A percentile compares a stretch with the other conserved stretches of the same genome.
Evolutionary conservation across 2,797 vertebrate species (phyloP).

Genomic region (Synanceia verrucosa): DNA sequence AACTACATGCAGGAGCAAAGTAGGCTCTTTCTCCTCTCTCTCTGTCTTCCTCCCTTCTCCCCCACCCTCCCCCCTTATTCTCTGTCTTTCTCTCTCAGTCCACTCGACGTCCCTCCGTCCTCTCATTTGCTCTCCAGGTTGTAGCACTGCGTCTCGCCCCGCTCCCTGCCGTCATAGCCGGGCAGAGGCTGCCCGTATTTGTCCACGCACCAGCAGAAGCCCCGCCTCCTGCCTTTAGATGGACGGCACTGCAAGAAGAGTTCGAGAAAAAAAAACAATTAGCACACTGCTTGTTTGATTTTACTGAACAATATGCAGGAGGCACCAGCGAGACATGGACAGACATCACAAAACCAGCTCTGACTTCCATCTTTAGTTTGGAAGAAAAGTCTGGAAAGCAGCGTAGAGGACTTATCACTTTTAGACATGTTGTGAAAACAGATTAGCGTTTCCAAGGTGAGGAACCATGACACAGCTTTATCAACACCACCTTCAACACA

Average conservation of each 20-base stretch:
- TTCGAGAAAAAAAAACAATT: not conserved
- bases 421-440: conserved; percentile 50
- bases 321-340: not conserved
- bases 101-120: conserved; percentile 29
- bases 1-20: conserved; percentile 70
- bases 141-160: conserved; percentile 89
- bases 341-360: conserved; percentile 7
- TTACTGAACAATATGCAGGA: conserved; percentile 9
- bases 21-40: conserved; percentile 24
- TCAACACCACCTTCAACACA: conserved; percentile 37
- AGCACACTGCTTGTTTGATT: conserved; percentile 5
- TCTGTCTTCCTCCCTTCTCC: conserved; percentile 6
- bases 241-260: conserved; percentile 88
- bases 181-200: conserved; percentile 93
- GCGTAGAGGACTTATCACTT: conserved; percentile 33
- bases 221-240: conserved; percentile 93
- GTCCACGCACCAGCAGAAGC: conserved; percentile 97
- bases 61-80: not conserved
- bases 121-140: conserved; percentile 83
- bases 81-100: conserved; percentile 50
- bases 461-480: conserved; percentile 47
- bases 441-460: conserved; percentile 55
- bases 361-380: conserved; percentile 17
- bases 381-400: not conserved
- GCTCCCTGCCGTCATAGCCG: conserved; percentile 83